Percentiles rank a stretch among this genome's conserved stretches.
These are phyloP conservation scores for Dysmachus trigonus DNA, from an alignment of 2,888 invertebrate species.

Conservation along the genomic window DNA sequence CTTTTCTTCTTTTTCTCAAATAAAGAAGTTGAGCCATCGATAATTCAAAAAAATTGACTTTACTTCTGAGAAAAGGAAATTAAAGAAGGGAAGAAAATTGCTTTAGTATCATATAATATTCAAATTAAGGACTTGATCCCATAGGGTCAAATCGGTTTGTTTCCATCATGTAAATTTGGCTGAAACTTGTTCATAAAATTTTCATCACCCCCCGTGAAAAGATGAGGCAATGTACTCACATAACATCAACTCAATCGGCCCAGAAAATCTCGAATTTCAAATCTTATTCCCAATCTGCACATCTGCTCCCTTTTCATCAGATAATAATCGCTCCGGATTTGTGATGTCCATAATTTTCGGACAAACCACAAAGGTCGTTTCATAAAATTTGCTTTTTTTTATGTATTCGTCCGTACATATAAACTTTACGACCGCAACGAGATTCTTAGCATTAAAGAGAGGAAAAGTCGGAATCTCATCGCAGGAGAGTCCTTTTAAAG, in stretches of 20 bases:
- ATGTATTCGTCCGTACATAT: not conserved
- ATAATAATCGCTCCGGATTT: not conserved
- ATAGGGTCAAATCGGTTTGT: not conserved
- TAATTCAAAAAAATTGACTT: too few species aligned
- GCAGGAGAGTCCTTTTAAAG: not conserved
- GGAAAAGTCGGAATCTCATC: not conserved
- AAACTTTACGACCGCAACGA: conserved; percentile 22
- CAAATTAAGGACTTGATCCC: not conserved
- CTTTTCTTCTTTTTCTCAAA: too few species aligned
- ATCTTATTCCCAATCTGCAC: not conserved
- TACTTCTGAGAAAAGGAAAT: not conserved
- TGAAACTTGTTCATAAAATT: not conserved
- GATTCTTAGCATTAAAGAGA: not conserved
- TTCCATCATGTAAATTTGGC: not conserved
- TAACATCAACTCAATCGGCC: not conserved
- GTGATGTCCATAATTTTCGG: conserved; percentile 4
- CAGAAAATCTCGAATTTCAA: not conserved
- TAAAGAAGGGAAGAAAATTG: not conserved
- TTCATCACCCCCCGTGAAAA: not conserved
- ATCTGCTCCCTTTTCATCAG: not conserved
- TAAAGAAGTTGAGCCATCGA: too few species aligned
- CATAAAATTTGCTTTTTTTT: conserved; percentile 6
- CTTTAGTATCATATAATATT: not conserved
- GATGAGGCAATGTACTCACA: not conserved
- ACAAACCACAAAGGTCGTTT: conserved; percentile 17